Percentiles rank a stretch among this genome's conserved stretches.
Evolutionary conservation across 2,797 vertebrate species (phyloP).

Genomic region (Xerus rutilus): DNA sequence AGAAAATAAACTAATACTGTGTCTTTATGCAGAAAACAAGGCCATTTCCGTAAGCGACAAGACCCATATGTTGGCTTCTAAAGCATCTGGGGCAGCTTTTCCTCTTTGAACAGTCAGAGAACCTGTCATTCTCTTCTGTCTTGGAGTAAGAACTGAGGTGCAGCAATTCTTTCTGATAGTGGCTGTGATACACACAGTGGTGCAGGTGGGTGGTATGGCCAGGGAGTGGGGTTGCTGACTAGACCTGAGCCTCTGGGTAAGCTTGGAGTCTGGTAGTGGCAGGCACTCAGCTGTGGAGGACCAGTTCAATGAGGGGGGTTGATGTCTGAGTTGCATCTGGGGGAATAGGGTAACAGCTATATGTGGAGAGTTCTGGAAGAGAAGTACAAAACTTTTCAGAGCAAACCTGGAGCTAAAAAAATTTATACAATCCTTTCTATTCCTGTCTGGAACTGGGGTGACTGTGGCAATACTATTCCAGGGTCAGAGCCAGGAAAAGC

Average conservation of each 20-base stretch:
- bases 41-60: neutral
- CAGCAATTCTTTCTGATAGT: neutral
- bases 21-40: slow-evolving; percentile 5
- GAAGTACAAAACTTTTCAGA: neutral
- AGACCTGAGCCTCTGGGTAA: neutral
- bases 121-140: neutral
- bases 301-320: neutral
- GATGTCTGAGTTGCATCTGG: neutral
- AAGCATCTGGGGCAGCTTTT: neutral
- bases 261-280: neutral
- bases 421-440: neutral
- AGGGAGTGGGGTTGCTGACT: neutral
- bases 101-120: neutral
- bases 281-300: neutral
- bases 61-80: neutral
- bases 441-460: neutral
- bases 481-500: neutral
- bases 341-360: neutral
- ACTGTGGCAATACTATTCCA: neutral
- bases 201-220: neutral
- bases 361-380: neutral
- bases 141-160: neutral
- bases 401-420: neutral
- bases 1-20: neutral
- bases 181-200: neutral